These are phyloP conservation scores for Adineta ricciae DNA, from an alignment of 2,888 invertebrate species.

Conservation along the genomic window DNA sequence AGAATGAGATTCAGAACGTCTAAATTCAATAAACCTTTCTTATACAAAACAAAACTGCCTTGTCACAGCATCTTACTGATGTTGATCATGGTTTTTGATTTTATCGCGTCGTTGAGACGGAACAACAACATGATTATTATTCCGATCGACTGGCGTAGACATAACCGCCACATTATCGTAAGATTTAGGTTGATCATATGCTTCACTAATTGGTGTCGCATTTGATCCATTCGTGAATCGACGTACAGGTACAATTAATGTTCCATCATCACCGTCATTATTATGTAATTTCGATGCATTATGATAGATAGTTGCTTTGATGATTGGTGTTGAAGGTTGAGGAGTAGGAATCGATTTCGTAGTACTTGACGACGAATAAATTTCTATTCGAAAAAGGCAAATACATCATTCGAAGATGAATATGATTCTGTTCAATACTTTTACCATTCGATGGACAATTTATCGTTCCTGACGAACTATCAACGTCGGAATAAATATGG, in stretches of 20 bases:
- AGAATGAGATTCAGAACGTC: not conserved
- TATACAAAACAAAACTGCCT: not conserved
- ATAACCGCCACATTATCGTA: not conserved
- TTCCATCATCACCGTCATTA: not conserved
- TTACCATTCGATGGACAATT: not conserved
- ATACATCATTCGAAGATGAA: too few species aligned
- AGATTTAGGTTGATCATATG: not conserved
- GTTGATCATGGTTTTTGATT: not conserved
- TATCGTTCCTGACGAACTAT: not conserved
- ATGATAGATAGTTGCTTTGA: not conserved
- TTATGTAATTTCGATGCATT: conserved; percentile 5
- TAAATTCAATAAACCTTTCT: not conserved
- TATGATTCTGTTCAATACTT: not conserved
- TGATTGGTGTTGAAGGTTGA: not conserved
- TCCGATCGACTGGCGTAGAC: not conserved
- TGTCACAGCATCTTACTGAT: not conserved
- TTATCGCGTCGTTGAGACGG: not conserved
- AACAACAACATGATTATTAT: not conserved
- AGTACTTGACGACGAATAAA: not conserved
- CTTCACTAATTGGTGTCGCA: not conserved
- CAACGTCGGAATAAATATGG: conserved; percentile 15
- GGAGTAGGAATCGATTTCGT: not conserved
- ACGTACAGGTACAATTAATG: not conserved
- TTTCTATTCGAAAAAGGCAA: too few species aligned
- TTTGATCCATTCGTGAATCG: not conserved